Evolutionary conservation across 1,140 invertebrate species (phyloP), one percentile per base, ranked within the genome.

Genomic region (Lethrus apterus): DNA sequence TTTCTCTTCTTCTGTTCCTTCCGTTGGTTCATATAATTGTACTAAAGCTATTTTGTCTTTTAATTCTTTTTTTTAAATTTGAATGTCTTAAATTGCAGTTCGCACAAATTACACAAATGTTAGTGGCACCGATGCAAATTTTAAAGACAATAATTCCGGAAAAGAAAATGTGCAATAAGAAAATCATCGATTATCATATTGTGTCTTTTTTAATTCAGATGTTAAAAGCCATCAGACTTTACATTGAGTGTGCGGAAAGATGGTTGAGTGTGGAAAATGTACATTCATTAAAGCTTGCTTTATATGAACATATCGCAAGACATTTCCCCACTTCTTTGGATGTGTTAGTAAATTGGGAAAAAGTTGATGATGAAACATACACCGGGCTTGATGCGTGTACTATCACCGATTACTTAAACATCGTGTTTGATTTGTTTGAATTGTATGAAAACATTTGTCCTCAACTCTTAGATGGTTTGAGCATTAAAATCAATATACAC

Each of bases 361-460:
- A 26, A 26, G n/a, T 26, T 26, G 55, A 68, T 42, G 66, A 34
- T 8, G 21, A 26, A 29, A 15, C 19, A 30, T 44, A 40, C 24
- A 17, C 33, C 15, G 24, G 20, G 23, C 5, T 26, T 26, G 23
- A 26, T 7, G 5, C 23, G n/a, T 26, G n/a, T 26, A 26, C 5
- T 7, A 26, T 26, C n/a, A 26, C 40, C 15, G 23, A 74, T 21
- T 60, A 72, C 46, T 58, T 80, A 13, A 50, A 69, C 30, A 52
- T 57, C 19, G 66, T 80, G 30, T 57, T 81, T 32, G 70, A 78
- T 53, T 57, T 80, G 26, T 54, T 82, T 33, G 54, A 76, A 23
- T 49, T 67, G 2, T 79, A 79, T 52, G 70, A 69, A 57, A 67
- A 72, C 14, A 58, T 74, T 31, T 66, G 72, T 53, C 73, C 77